Percentiles rank a stretch among this genome's conserved stretches.
phyloP scores from a whole-genome alignment of 2,797 vertebrate species.

The Ptychadena robeensis region DNA sequence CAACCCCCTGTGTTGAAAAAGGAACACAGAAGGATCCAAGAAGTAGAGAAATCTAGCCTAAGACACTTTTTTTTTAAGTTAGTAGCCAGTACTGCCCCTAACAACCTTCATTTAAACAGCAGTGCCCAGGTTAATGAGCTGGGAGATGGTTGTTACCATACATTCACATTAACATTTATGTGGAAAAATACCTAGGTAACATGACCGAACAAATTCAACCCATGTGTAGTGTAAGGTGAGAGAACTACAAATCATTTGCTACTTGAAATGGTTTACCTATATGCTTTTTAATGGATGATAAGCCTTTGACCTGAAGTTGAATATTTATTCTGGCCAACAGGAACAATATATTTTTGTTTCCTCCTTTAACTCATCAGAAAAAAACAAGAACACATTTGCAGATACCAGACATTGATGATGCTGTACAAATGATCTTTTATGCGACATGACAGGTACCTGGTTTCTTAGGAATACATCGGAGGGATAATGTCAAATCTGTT shows the following conservation, averaged over 20 bases:
- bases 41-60: no score
- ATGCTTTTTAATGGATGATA: background rate
- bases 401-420: constrained; percentile 24
- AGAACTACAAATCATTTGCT: background rate
- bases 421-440: constrained; percentile 58
- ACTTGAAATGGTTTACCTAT: background rate
- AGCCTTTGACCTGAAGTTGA: background rate
- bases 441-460: constrained; percentile 61
- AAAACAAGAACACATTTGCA: constrained; percentile 20
- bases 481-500: constrained; percentile 60
- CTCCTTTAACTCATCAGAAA: constrained; percentile 35
- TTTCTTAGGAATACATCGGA: constrained; percentile 53
- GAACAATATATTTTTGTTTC: constrained; percentile 40
- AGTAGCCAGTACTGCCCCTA: no score
- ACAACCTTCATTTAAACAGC: no score
- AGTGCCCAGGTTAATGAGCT: no score
- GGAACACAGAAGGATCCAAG: no score
- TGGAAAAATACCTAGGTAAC: no score
- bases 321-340: constrained; percentile 9
- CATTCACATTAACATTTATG: no score
- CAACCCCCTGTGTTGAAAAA: no score
- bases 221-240: background rate
- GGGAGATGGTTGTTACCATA: no score
- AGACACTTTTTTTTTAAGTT: no score
- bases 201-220: no score